Evolutionary conservation across 2,113 vertebrate genomes (phyloP), one percentile per base, ranked within the genome.

Genomic region (Lycocorax pyrrhopterus): DNA sequence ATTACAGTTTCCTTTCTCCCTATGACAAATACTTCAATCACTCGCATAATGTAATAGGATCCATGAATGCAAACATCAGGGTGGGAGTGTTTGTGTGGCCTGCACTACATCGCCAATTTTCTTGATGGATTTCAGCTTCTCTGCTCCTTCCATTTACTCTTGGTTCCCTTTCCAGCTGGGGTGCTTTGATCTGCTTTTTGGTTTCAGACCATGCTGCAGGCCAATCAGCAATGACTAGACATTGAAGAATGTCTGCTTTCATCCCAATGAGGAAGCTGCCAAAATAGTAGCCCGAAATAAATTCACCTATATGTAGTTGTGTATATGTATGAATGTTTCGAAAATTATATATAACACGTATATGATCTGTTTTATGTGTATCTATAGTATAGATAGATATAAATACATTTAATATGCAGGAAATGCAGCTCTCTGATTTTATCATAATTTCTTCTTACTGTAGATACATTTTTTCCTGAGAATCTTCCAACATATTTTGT

Each of bases 1-100:
- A 84, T 93, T 96, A 77, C 78, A 49, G 51, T 84, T 94, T 89
- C 77, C 77, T 78, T 87, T 93, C 60, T 90, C 60, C 69, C 64
- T 6, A 6, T 79, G 79, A 89, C 43, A 89, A 85, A 79, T 73
- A 47, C 71, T 87, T 46, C 52, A 71, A 12, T 77, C 89, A 23
- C 64, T 94, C 84, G 19, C 47, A 30, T 86, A 71, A 77, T 64
- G 53, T 78, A 90, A 90, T 11, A 76, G 53, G 59, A 90, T 59
- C 82, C 1, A 2, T 0, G 7, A 55, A 75, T 80, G 82, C 75
- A 85, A 69, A 88, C 37, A 35, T 29, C 2, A 2, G 35, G 58
- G 46, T 66, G 74, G 74, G 35, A 49, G 41, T 46, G 39, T 91
- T 91, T 78, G 87, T 87, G 67, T 16, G 15, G 67, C 59, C 63